phyloP scores from a whole-genome alignment of 1,140 invertebrate species.

The Cheumatopsyche charites region DNA sequence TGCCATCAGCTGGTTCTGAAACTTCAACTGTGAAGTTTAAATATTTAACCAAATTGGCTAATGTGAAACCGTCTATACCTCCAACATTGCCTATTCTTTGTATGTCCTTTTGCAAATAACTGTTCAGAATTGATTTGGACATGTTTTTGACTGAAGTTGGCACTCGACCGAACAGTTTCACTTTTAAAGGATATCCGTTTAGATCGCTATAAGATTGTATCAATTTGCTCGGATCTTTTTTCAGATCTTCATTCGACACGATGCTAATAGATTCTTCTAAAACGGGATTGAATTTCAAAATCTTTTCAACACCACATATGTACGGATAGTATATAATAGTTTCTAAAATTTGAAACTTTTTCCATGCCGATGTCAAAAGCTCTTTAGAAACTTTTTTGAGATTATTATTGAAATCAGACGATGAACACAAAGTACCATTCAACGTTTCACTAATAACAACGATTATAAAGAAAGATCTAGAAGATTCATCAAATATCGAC shows the following conservation, averaged over 20 bases:
- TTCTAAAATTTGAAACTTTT: conserved; percentile 33
- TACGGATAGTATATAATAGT: conserved; percentile 36
- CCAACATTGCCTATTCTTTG: conserved; percentile 19
- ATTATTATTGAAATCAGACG: not conserved
- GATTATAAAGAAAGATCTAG: conserved; percentile 32
- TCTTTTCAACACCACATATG: conserved; percentile 27
- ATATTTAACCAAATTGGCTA: conserved; percentile 50
- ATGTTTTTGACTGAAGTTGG: conserved; percentile 39
- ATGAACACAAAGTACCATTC: not conserved
- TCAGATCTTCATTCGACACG: conserved; percentile 26
- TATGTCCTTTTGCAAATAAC: conserved; percentile 41
- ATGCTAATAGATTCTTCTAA: not conserved
- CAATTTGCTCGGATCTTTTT: conserved; percentile 11
- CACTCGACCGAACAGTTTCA: conserved; percentile 36
- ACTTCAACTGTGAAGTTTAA: conserved; percentile 53
- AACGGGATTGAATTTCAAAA: conserved; percentile 44
- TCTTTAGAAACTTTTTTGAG: not conserved
- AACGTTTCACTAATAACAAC: conserved; percentile 1
- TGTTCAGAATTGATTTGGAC: conserved; percentile 38
- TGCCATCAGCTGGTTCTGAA: conserved; percentile 46
- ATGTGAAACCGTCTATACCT: conserved; percentile 53
- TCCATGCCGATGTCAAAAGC: conserved; percentile 38
- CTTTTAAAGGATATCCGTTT: conserved; percentile 43
- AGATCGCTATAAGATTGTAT: conserved; percentile 35
- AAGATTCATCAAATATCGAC: conserved; percentile 19